A percentile compares a stretch with the other conserved stretches of the same genome.
Evolutionary conservation across 2,113 vertebrate genomes (phyloP).

Genomic region (Calidris pugnax): DNA sequence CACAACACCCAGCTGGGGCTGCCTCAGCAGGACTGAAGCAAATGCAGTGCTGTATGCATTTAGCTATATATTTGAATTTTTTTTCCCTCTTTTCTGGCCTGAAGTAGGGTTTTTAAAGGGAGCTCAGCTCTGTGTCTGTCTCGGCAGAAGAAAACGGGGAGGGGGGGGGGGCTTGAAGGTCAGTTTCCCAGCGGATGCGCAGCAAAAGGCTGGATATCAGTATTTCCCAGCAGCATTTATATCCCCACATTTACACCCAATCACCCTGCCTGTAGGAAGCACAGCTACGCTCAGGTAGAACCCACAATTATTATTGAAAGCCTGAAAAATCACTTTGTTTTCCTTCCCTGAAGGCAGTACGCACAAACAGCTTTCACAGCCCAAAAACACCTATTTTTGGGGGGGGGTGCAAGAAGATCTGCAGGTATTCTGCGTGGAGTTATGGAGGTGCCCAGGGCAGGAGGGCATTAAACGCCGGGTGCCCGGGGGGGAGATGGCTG

Average conservation of each 20-base stretch:
- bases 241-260: rapidly evolving
- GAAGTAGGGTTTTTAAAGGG: not conserved
- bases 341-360: not conserved
- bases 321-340: not conserved
- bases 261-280: not conserved
- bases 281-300: not conserved
- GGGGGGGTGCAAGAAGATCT: not conserved
- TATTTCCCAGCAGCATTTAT: not conserved
- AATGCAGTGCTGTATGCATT: not conserved
- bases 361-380: not conserved
- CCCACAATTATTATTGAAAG: not conserved
- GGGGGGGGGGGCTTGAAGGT: constrained; percentile 7
- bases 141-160: not conserved
- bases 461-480: rapidly evolving
- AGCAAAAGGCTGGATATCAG: not conserved
- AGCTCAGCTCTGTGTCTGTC: not conserved
- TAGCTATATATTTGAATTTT: rapidly evolving
- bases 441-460: not conserved
- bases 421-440: rapidly evolving
- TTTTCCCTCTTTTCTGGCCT: not conserved
- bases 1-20: not conserved
- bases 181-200: not conserved
- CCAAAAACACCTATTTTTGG: no score
- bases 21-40: not conserved
- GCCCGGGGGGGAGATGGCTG: rapidly evolving